These are phyloP conservation scores for Apodemia zela DNA, from an alignment of 2,888 invertebrate species.

Conservation along the genomic window DNA sequence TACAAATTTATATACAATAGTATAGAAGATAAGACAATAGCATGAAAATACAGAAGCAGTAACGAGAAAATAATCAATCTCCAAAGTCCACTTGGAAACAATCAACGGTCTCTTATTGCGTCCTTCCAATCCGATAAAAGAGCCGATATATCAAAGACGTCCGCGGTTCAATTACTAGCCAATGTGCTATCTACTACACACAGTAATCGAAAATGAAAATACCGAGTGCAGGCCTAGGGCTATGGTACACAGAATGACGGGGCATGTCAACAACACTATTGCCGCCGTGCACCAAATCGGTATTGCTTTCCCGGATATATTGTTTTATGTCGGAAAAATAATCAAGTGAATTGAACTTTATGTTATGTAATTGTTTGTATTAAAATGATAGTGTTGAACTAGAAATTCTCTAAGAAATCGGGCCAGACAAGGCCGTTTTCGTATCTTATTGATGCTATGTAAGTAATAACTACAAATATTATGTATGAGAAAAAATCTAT, in stretches of 20 bases:
- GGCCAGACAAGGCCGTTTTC: neutral
- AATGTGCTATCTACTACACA: conserved; percentile 67
- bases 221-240: conserved; percentile 47
- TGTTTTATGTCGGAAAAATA: conserved; percentile 7
- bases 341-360: no score
- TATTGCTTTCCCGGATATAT: conserved; percentile 5
- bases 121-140: conserved; percentile 77
- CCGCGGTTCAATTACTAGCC: conserved; percentile 73
- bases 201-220: conserved; percentile 71
- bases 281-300: conserved; percentile 27
- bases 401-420: neutral
- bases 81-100: conserved; percentile 75
- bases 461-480: neutral
- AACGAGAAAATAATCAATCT: conserved; percentile 80
- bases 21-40: conserved; percentile 44
- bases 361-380: no score
- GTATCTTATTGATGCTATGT: neutral
- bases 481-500: neutral
- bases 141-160: conserved; percentile 79
- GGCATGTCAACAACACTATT: conserved; percentile 47
- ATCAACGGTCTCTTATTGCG: conserved; percentile 78
- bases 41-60: conserved; percentile 43
- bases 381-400: neutral
- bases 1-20: neutral
- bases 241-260: conserved; percentile 36